These are phyloP conservation scores for Diarsia mendica DNA, from an alignment of 2,888 invertebrate species.

Conservation along the genomic window DNA sequence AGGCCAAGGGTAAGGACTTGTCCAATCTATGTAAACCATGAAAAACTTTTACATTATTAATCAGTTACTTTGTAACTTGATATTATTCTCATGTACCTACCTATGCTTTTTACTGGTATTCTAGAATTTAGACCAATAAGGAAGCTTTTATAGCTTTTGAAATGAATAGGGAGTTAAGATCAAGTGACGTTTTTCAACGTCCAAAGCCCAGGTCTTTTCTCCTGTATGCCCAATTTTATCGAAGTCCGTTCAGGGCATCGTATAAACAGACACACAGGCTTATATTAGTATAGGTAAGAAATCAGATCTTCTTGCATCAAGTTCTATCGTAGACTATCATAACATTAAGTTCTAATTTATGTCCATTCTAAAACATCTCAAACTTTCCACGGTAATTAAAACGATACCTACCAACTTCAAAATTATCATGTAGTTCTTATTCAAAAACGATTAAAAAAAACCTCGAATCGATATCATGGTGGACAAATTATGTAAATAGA, in stretches of 20 bases:
- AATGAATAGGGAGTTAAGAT: neutral
- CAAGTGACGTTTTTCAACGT: too few relatives aligned
- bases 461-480: constrained; percentile 34
- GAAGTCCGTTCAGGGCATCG: neutral
- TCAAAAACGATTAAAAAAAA: constrained; percentile 36
- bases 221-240: neutral
- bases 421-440: constrained; percentile 42
- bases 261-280: neutral
- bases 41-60: neutral
- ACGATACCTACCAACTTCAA: constrained; percentile 22
- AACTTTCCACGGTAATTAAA: constrained; percentile 45
- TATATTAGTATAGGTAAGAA: neutral
- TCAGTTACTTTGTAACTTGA: neutral
- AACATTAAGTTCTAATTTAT: constrained; percentile 17
- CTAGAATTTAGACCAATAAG: neutral
- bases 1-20: too few relatives aligned
- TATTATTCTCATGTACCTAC: too few relatives aligned
- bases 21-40: too few relatives aligned
- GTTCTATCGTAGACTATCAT: neutral
- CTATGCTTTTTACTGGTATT: neutral
- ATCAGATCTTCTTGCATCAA: neutral
- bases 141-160: neutral
- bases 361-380: constrained; percentile 25
- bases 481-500: constrained; percentile 59
- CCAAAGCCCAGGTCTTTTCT: too few relatives aligned